A percentile compares a stretch with the other conserved stretches of the same genome.
Conservation (phyloP, 2,888 invertebrate species). For the Catonia carolina region DNA sequence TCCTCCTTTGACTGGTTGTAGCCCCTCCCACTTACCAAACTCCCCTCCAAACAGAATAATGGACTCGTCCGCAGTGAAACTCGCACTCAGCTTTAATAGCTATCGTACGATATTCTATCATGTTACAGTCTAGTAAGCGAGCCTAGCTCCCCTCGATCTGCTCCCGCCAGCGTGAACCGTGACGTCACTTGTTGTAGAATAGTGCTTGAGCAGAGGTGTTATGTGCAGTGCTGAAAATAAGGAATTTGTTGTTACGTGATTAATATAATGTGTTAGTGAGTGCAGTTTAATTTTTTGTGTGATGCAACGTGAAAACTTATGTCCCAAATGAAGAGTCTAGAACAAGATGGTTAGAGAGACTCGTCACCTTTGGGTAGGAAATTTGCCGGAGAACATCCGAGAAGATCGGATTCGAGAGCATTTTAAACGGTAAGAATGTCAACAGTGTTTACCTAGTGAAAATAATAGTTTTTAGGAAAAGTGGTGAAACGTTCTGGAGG, state of each 20-base stretch:
- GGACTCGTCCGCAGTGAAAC: slow-evolving; percentile 31
- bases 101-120: neutral
- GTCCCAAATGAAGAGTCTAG: slow-evolving; percentile 84
- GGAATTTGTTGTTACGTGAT: slow-evolving; percentile 25
- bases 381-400: slow-evolving; percentile 98
- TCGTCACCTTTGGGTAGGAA: slow-evolving; percentile 99
- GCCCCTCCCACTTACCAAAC: slow-evolving; percentile 23
- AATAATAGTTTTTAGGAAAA: no score
- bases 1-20: neutral
- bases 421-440: slow-evolving; percentile 83
- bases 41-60: slow-evolving; percentile 30
- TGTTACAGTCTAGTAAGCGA: slow-evolving; percentile 1
- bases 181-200: slow-evolving; percentile 31
- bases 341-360: slow-evolving; percentile 99
- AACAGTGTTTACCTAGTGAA: no score
- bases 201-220: slow-evolving; percentile 29
- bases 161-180: slow-evolving; percentile 30
- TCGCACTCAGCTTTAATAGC: slow-evolving; percentile 2
- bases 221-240: slow-evolving; percentile 26
- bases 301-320: slow-evolving; percentile 31
- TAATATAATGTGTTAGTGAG: slow-evolving; percentile 30
- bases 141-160: slow-evolving; percentile 15
- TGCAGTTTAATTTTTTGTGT: slow-evolving; percentile 29
- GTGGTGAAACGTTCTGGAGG: no score
- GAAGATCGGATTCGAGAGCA: slow-evolving; percentile 95